Evolutionary conservation across 2,113 vertebrate genomes (phyloP).

Genomic region (Gymnocephalus cernua): DNA sequence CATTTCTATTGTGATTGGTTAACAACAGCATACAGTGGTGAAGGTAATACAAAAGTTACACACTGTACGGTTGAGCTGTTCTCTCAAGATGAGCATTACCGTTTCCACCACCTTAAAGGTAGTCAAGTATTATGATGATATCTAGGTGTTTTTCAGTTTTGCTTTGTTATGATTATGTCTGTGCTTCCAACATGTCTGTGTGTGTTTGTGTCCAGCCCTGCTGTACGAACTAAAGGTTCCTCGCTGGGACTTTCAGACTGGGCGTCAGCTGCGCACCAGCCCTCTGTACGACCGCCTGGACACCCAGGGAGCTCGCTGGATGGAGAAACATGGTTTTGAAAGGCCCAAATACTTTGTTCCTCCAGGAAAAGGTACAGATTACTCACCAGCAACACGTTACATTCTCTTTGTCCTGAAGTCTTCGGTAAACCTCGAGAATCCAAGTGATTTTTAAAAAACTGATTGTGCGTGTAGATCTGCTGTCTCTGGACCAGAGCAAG

Average conservation of each 20-base stretch:
- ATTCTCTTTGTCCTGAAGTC: not conserved
- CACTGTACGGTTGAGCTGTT: not conserved
- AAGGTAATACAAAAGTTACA: not conserved
- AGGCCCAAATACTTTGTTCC: conserved; percentile 97
- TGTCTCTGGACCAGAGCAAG: conserved; percentile 96
- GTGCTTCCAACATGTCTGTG: not conserved
- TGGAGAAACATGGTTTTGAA: conserved; percentile 99
- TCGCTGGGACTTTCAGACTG: conserved; percentile 99
- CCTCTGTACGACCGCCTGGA: conserved; percentile 96
- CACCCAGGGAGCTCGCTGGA: conserved; percentile 96
- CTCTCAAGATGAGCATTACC: not conserved
- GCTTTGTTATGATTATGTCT: not conserved
- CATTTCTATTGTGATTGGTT: not conserved
- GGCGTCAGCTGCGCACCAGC: conserved; percentile 95
- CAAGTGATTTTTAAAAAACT: not conserved
- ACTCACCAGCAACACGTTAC: not conserved
- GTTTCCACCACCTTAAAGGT: not conserved
- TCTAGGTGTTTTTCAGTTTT: not conserved
- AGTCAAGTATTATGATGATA: not conserved
- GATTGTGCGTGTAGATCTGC: conserved; percentile 85
- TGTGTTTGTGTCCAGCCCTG: conserved; percentile 84
- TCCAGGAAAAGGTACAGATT: conserved; percentile 88
- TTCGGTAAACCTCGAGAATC: not conserved
- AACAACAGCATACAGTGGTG: not conserved
- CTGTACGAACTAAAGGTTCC: conserved; percentile 96